Conservation (phyloP, 2,888 invertebrate species). For the Cyaniris semiargus region DNA sequence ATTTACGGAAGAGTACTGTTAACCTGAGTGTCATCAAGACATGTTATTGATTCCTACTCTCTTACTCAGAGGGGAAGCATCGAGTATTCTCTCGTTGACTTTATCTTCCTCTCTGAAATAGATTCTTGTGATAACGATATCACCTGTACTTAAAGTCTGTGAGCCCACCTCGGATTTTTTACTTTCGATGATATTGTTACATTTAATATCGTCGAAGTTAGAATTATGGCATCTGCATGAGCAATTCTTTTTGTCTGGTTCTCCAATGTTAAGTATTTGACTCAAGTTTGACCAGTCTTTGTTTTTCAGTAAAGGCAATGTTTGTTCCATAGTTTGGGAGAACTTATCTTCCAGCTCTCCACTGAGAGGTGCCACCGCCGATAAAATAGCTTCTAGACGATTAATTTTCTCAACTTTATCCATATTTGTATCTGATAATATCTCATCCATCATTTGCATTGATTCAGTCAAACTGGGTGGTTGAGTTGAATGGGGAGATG, state of each 20-base stretch:
- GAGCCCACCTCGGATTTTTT: constrained; percentile 82
- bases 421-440: constrained; percentile 89
- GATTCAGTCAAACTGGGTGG: constrained; percentile 92
- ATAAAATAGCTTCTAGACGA: constrained; percentile 91
- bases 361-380: constrained; percentile 87
- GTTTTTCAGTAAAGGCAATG: constrained; percentile 75
- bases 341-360: constrained; percentile 79
- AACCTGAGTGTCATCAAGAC: constrained; percentile 68
- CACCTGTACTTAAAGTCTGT: constrained; percentile 94
- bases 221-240: constrained; percentile 80
- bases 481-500: constrained; percentile 88
- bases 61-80: constrained; percentile 71
- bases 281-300: constrained; percentile 78
- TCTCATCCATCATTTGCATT: constrained; percentile 93
- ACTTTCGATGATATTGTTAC: constrained; percentile 72
- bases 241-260: constrained; percentile 73
- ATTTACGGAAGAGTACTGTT: constrained; percentile 55
- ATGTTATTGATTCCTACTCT: constrained; percentile 67
- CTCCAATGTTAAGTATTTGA: constrained; percentile 72
- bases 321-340: constrained; percentile 77
- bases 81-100: constrained; percentile 68
- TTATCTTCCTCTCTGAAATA: constrained; percentile 78
- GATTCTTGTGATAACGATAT: constrained; percentile 94
- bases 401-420: constrained; percentile 93
- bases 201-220: constrained; percentile 63